Conservation (phyloP, 2,797 vertebrate genomes). For the Takifugu ocellatus region DNA sequence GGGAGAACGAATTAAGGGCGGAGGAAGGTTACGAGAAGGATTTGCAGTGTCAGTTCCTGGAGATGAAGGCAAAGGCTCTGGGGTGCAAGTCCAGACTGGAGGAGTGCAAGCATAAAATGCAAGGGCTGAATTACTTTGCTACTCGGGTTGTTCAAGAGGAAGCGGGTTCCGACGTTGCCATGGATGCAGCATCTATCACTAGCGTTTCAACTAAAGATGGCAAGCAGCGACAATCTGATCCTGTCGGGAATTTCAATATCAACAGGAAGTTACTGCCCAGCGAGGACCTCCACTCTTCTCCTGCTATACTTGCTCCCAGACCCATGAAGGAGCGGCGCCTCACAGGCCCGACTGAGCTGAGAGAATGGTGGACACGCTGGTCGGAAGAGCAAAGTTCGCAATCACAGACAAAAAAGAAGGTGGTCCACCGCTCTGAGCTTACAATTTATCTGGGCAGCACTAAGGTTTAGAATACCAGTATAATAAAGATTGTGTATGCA, state of each 20-base stretch:
- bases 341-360: slow-evolving; percentile 66
- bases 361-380: slow-evolving; percentile 75
- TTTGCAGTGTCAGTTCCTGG: slow-evolving; percentile 72
- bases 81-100: slow-evolving; percentile 72
- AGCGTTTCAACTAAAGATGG: neutral
- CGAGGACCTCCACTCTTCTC: slow-evolving; percentile 39
- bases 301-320: slow-evolving; percentile 45
- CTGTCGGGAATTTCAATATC: slow-evolving; percentile 27
- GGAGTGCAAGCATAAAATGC: slow-evolving; percentile 60
- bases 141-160: slow-evolving; percentile 5
- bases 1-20: slow-evolving; percentile 77
- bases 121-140: slow-evolving; percentile 36
- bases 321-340: slow-evolving; percentile 61
- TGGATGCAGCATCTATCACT: neutral
- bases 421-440: slow-evolving; percentile 73
- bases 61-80: slow-evolving; percentile 63
- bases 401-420: slow-evolving; percentile 32
- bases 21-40: slow-evolving; percentile 72
- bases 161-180: neutral
- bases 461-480: slow-evolving; percentile 53
- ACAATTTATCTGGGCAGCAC: slow-evolving; percentile 70
- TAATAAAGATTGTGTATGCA: neutral
- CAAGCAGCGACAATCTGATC: slow-evolving; percentile 24
- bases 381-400: slow-evolving; percentile 52
- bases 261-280: slow-evolving; percentile 60